Base-by-base conservation (phyloP, 1,140 invertebrate genomes). In the Sinella curviseta region DNA sequence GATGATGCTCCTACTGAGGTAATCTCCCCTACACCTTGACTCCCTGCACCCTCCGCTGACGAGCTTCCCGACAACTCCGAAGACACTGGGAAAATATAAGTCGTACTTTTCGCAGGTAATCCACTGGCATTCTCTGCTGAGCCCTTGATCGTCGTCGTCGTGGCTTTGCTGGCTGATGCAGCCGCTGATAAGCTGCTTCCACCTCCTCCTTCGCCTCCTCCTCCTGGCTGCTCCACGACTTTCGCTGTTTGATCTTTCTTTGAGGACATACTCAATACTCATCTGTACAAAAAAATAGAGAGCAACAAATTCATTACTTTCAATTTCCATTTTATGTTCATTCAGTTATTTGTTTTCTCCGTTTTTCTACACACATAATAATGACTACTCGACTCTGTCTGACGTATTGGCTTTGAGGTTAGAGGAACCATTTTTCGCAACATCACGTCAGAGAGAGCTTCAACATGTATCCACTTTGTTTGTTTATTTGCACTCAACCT, bases 201-300 rank as follows among this genome's bases (percentile, higher is more conserved):
- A n/a, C 57, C 57, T 65, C 16, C 57, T 8, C 57, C 57, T 8
- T 26, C 57, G 57, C 31, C 31, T 30, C 65, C 31, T 30, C 65
- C 30, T n/a, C 24, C 65, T 30, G 28, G 28, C 31, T 30, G 54
- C 54, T 78, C 74, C 74, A 70, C 74, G 33, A 77, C 74, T 80
- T 76, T 55, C 76, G 36, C 79, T 77, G 74, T 77, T 36, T 79
- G 79, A 80, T 80, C 79, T 70, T 77, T 76, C 74, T 78, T 54
- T 34, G 82, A 79, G 70, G 81, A 80, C 81, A 82, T 82, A 57
- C 74, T 80, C 82, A 81, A 81, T 39, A 79, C 55, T 77, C 81
- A 82, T 82, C 81, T 82, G 70, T n/a, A 70, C 4, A 8, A 17
- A 55, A 20, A 77, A 79, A 82, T 75, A 2, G 28, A 74, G 24